phyloP scores from a whole-genome alignment of 2,888 invertebrate species.

The Pterobdella sp. region DNA sequence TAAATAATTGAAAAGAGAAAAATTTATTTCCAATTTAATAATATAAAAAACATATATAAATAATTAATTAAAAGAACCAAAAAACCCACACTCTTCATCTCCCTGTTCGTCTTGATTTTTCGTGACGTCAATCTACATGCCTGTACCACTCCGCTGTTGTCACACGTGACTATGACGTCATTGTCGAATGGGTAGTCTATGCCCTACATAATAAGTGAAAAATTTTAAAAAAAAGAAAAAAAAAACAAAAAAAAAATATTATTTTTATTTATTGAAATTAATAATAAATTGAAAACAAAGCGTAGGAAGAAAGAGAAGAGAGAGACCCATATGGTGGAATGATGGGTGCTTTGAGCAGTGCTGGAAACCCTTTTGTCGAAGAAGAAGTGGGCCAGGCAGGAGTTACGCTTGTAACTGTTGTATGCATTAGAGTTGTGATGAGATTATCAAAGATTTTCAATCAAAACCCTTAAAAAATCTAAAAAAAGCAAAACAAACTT shows the following conservation, averaged over 20 bases:
- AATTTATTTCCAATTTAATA: no score
- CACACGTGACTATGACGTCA: neutral
- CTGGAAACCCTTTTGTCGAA: neutral
- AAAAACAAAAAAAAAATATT: no score
- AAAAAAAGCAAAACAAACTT: no score
- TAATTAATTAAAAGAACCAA: no score
- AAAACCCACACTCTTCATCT: neutral
- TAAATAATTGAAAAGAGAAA: no score
- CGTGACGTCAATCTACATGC: neutral
- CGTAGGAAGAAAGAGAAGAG: no score
- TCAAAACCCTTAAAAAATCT: no score
- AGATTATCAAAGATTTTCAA: no score
- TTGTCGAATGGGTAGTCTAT: neutral
- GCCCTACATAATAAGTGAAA: neutral
- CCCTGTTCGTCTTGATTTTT: neutral
- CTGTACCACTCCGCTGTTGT: slow-evolving; percentile 2
- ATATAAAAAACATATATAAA: no score
- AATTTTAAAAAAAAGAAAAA: neutral
- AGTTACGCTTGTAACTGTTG: neutral
- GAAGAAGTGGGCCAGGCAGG: neutral
- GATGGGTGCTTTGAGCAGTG: neutral
- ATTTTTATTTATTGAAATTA: no score
- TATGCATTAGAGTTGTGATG: no score
- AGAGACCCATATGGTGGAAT: slow-evolving; percentile 6
- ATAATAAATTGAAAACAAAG: no score